Evolutionary conservation across 2,888 invertebrate genomes (phyloP), one percentile per base, ranked within the genome.

Genomic region (Hypena proboscidalis): DNA sequence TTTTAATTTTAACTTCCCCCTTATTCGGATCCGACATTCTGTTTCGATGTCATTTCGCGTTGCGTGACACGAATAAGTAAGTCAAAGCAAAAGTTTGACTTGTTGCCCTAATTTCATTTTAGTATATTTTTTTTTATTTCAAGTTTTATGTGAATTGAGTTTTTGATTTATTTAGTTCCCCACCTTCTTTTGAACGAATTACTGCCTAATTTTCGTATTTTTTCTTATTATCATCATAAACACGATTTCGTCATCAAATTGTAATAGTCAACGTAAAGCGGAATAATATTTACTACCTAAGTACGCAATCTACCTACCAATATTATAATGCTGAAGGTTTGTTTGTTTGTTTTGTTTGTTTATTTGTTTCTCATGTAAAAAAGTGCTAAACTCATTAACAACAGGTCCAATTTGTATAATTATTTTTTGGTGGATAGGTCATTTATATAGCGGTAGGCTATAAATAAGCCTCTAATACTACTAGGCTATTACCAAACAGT

Each of bases 51-150:
- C 76, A 73, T 78, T 80, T 68, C 62, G 58, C 49, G 55, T 86
- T 74, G 90, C 89, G 89, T 89, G 89, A 80, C 77, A 61, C 60
- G 57, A 62, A 55, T 70, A 80, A 80, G 83, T 89, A 85, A 85
- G 76, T 87, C 85, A 86, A 70, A 74, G 67, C 64, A 65, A 76
- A 81, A 81, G 68, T 84, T 83, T 76, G 82, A 79, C 78, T 83
- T 83, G 80, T 82, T 82, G 77, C 76, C 83, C 83, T 82, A 82
- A 85, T 88, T 87, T 83, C 70, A 77, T 80, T 85, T 81, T 67
- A 75, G 59, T 79, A 74, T 77, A 68, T 74, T 77, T 83, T 80
- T 81, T 77, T 83, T 79, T 72, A 69, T 78, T 78, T 70, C 62
- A 59, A 65, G 73, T 74, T 84, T 83, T 81, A 82, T 77, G 76